phyloP scores from a whole-genome alignment of 2,113 vertebrate genomes.

The Oriolus oriolus region DNA sequence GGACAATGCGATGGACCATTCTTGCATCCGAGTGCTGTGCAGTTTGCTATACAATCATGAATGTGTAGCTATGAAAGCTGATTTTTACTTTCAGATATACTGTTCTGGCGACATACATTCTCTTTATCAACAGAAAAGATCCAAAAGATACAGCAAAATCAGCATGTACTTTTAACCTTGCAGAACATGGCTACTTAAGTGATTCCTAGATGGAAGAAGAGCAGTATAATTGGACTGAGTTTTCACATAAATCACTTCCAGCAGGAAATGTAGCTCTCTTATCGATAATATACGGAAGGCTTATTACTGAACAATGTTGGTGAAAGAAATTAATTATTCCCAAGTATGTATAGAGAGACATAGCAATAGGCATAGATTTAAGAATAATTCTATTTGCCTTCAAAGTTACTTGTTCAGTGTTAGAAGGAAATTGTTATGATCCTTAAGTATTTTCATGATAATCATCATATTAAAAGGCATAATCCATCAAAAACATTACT shows the following conservation, averaged over 20 bases:
- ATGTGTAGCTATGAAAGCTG: not conserved
- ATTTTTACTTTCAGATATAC: not conserved
- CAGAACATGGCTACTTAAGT: not conserved
- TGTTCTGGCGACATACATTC: not conserved
- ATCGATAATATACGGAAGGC: not conserved
- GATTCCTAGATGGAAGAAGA: not conserved
- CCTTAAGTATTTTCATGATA: not conserved
- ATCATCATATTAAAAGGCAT: not conserved
- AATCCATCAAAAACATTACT: not conserved
- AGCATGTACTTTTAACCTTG: not conserved
- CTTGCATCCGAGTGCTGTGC: not conserved
- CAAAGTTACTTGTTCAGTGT: not conserved
- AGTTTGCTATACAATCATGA: not conserved
- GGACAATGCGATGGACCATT: not conserved
- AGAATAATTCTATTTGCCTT: not conserved
- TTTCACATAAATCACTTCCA: not conserved
- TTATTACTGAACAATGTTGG: not conserved
- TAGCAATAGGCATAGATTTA: not conserved
- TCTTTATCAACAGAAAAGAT: not conserved
- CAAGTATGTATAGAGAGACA: not conserved
- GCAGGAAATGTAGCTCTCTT: not conserved
- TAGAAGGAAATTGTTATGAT: not conserved
- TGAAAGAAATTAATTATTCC: not conserved
- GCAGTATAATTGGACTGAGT: not conserved
- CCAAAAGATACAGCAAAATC: not conserved